Conservation (phyloP, 2,797 vertebrate species). For the Myotis planiceps region DNA sequence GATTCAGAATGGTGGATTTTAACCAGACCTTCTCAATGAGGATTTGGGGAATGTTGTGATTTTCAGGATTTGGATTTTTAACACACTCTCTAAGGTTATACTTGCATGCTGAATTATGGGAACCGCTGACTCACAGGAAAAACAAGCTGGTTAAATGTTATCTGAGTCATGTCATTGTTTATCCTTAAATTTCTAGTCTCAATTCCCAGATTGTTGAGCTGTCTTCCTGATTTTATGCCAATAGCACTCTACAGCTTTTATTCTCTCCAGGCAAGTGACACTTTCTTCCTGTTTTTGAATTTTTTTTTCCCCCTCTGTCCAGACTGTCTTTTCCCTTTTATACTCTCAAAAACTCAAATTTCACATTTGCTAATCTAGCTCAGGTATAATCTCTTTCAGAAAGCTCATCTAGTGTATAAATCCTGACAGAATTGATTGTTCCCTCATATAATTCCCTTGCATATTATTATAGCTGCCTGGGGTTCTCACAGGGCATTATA, state of each 20-base stretch:
- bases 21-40: not conserved
- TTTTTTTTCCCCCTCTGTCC: not conserved
- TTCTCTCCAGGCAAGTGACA: not conserved
- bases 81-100: not conserved
- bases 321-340: not conserved
- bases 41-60: not conserved
- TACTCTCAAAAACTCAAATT: not conserved
- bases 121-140: not conserved
- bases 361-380: not conserved
- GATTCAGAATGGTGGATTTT: not conserved
- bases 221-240: not conserved
- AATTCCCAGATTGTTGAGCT: not conserved
- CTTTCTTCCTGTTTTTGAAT: not conserved
- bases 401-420: not conserved
- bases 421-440: not conserved
- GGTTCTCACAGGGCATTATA: not conserved
- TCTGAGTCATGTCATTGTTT: slow-evolving; percentile 13
- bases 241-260: not conserved
- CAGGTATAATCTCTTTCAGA: not conserved
- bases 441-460: not conserved
- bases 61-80: slow-evolving; percentile 10
- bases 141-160: not conserved
- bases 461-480: not conserved
- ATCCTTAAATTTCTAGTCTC: not conserved
- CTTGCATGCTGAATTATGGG: slow-evolving; percentile 15